Conservation (phyloP, 2,113 vertebrate species). For the Hepsetus odoe region DNA sequence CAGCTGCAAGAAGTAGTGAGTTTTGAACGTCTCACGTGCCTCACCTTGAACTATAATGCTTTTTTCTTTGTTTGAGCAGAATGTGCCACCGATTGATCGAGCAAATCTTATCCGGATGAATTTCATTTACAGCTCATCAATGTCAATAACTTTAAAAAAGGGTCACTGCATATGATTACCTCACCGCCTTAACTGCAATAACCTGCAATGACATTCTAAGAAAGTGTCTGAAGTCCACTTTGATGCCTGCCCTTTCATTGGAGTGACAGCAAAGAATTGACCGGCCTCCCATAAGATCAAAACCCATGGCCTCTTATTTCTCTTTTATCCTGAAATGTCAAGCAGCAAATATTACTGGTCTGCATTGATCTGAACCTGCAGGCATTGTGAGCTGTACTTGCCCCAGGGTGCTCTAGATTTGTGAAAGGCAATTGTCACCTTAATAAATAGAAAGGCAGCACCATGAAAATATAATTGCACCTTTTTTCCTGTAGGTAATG, state of each 20-base stretch:
- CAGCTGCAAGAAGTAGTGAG: background rate
- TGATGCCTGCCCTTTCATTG: slow-evolving; percentile 15
- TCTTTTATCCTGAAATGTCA: slow-evolving; percentile 33
- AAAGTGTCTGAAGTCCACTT: slow-evolving; percentile 15
- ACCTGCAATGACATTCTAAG: slow-evolving; percentile 6
- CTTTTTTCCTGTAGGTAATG: background rate
- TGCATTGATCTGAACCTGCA: slow-evolving; percentile 1
- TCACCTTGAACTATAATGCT: slow-evolving; percentile 6
- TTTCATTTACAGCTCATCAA: slow-evolving; percentile 11
- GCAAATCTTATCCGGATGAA: slow-evolving; percentile 3
- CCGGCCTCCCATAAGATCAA: slow-evolving; percentile 29
- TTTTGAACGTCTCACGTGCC: background rate
- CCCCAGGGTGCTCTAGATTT: slow-evolving; percentile 55
- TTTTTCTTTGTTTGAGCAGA: background rate
- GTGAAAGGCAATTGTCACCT: slow-evolving; percentile 14
- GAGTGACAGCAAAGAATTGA: slow-evolving; percentile 5
- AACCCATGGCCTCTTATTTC: slow-evolving; percentile 11
- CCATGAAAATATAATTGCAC: background rate
- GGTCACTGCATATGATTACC: slow-evolving; percentile 12
- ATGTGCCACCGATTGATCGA: background rate
- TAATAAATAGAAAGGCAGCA: background rate
- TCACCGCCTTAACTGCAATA: slow-evolving; percentile 1
- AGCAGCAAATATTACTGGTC: slow-evolving; percentile 7
- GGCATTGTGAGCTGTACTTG: background rate
- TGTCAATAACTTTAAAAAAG: slow-evolving; percentile 23